phyloP scores from a whole-genome alignment of 1,140 invertebrate genomes.

The Lordiphosa clarofinis region DNA sequence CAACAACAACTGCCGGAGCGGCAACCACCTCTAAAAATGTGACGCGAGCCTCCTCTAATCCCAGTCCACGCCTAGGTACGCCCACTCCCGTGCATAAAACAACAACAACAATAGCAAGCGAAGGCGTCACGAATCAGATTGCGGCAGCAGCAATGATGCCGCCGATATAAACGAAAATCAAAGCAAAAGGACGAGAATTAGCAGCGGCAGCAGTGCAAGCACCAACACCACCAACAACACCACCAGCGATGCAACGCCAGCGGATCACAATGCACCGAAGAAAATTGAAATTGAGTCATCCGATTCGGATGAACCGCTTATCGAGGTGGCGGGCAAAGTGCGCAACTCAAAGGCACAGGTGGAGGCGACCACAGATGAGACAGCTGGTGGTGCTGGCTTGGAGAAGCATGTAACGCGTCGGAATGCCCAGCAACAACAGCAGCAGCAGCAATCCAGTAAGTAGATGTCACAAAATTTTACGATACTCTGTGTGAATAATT shows the following conservation, averaged over 20 bases:
- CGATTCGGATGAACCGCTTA: slow-evolving; percentile 89
- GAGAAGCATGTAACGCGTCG: slow-evolving; percentile 69
- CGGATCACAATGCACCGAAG: slow-evolving; percentile 35
- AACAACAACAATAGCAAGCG: slow-evolving; percentile 81
- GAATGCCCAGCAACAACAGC: slow-evolving; percentile 55
- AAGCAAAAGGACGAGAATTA: slow-evolving; percentile 48
- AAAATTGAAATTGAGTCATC: slow-evolving; percentile 83
- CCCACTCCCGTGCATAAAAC: slow-evolving; percentile 45
- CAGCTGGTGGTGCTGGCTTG: slow-evolving; percentile 31
- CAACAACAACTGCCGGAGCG: background rate
- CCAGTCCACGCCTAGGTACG: slow-evolving; percentile 49
- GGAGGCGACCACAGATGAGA: slow-evolving; percentile 24
- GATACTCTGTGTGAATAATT: no score
- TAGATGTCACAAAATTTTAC: background rate
- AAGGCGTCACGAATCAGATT: slow-evolving; percentile 88
- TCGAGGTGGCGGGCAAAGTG: slow-evolving; percentile 86
- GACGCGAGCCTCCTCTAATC: slow-evolving; percentile 40
- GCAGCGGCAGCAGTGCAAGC: slow-evolving; percentile 19
- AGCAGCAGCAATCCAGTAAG: slow-evolving; percentile 51
- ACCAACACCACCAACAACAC: slow-evolving; percentile 18
- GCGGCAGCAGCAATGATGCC: slow-evolving; percentile 68
- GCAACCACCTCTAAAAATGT: slow-evolving; percentile 23
- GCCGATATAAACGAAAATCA: slow-evolving; percentile 21
- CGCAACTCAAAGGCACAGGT: slow-evolving; percentile 80
- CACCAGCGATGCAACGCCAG: slow-evolving; percentile 10